Percentiles rank a stretch among this genome's conserved stretches.
Evolutionary conservation across 1,140 invertebrate species (phyloP).

Genomic region (Mercenaria mercenaria): DNA sequence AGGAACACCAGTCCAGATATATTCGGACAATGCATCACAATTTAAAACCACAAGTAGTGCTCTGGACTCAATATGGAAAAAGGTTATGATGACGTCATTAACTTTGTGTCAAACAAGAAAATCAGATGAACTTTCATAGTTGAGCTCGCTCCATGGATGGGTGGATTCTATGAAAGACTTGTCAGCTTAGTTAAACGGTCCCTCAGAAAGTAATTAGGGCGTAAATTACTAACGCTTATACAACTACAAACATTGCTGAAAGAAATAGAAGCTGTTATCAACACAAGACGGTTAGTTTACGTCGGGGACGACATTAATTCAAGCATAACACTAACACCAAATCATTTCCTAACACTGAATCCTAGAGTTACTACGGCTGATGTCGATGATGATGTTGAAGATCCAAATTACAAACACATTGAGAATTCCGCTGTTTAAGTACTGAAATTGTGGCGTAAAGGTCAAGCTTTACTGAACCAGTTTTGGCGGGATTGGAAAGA

Average conservation of each 20-base stretch:
- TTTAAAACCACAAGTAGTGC: not conserved
- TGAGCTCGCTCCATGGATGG: too few species aligned
- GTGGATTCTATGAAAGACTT: too few species aligned
- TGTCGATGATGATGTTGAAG: not conserved
- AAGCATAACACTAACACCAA: conserved; percentile 2
- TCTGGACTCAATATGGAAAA: not conserved
- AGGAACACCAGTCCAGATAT: conserved; percentile 16
- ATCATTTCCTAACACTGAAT: not conserved
- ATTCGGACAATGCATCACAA: not conserved
- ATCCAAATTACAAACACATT: not conserved
- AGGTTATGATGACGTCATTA: not conserved
- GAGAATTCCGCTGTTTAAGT: not conserved
- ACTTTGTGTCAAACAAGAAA: not conserved
- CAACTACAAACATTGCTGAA: not conserved
- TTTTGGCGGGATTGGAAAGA: conserved; percentile 28
- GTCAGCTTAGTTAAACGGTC: conserved; percentile 4
- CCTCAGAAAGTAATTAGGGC: not conserved
- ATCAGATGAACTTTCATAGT: conserved; percentile 22
- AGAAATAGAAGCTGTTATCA: conserved; percentile 13
- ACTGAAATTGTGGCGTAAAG: not conserved
- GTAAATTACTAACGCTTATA: not conserved
- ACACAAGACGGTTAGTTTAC: not conserved
- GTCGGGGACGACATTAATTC: conserved; percentile 18
- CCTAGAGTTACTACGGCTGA: not conserved
- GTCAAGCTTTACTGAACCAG: not conserved